phyloP scores from a whole-genome alignment of 2,797 vertebrate species.

The Centroberyx gerrardi region DNA sequence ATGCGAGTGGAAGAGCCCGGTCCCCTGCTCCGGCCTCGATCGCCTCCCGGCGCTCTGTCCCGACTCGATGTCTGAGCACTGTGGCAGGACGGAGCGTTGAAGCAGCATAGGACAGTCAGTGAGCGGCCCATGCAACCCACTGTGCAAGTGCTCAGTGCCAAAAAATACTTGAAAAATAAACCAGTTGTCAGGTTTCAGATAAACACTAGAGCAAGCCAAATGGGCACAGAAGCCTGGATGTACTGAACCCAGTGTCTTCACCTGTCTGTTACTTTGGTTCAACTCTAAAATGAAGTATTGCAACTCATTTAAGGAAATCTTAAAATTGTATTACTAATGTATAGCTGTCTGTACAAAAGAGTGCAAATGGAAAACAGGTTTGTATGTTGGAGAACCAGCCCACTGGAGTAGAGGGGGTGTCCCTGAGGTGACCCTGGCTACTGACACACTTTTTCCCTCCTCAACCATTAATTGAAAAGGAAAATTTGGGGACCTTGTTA shows the following conservation, averaged over 20 bases:
- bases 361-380: slow-evolving; percentile 9
- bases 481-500: slow-evolving; percentile 74
- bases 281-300: neutral
- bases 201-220: neutral
- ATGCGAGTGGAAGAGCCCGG: slow-evolving; percentile 54
- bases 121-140: neutral
- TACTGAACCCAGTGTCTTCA: neutral
- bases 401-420: slow-evolving; percentile 45
- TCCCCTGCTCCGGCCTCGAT: slow-evolving; percentile 20
- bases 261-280: neutral
- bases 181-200: neutral
- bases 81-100: slow-evolving; percentile 23
- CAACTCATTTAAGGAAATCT: too few relatives aligned
- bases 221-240: neutral
- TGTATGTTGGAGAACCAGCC: slow-evolving; percentile 33
- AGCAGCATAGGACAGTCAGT: slow-evolving; percentile 7
- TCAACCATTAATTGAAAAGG: slow-evolving; percentile 72
- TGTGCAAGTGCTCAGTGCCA: slow-evolving; percentile 3
- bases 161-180: slow-evolving; percentile 8
- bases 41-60: slow-evolving; percentile 18
- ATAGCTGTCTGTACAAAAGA: neutral
- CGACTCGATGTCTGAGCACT: slow-evolving; percentile 27
- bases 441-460: slow-evolving; percentile 71
- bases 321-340: neutral
- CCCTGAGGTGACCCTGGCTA: slow-evolving; percentile 74